Base-by-base conservation (phyloP, 2,888 invertebrate genomes). In the Chironomus tentans region DNA sequence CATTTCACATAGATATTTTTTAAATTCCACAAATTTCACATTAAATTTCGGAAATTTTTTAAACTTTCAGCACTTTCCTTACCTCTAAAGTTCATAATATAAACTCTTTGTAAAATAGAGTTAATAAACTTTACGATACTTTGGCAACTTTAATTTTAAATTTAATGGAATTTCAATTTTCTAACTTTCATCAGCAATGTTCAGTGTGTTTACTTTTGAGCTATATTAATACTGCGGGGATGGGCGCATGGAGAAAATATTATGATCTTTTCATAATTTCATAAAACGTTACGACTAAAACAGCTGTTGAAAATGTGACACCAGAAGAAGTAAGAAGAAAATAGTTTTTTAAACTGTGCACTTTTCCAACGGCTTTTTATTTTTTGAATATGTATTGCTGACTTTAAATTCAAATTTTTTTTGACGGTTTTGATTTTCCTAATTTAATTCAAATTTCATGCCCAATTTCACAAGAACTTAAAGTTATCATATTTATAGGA, bases 1-100 rank as follows among this genome's bases (percentile, higher is more conserved):
- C 10, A 10, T 10, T 10, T 38, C 10, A 38, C 4, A 38, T 10
- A n/a, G n/a, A n/a, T 21, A 13, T 65, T 65, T 65, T 65, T 65
- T 13, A 65, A 65, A 65, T 65, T 65, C 65, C 65, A 24, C 21
- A 65, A 65, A 65, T 65, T 65, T 65, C 21, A 21, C 13, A 21
- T 65, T 65, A 65, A 65, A 24, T 65, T 65, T 65, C 22, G 21
- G 65, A 65, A 65, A 65, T 65, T 65, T 65, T 13, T 13, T 2
- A n/a, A 22, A 72, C 61, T 72, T 72, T 72, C 72, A 38, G 3
- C 69, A 68, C 50, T 50, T 69, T 76, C 38, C 61, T 56, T 13
- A 70, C 70, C 68, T 47, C 70, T 50, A 76, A 47, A 76, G 47
- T 68, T 76, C 68, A 76, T 70, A 68, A 70, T 76, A 70, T n/a